Base-by-base conservation (phyloP, 2,888 invertebrate genomes). In the Sceliomorpha sp. region DNA sequence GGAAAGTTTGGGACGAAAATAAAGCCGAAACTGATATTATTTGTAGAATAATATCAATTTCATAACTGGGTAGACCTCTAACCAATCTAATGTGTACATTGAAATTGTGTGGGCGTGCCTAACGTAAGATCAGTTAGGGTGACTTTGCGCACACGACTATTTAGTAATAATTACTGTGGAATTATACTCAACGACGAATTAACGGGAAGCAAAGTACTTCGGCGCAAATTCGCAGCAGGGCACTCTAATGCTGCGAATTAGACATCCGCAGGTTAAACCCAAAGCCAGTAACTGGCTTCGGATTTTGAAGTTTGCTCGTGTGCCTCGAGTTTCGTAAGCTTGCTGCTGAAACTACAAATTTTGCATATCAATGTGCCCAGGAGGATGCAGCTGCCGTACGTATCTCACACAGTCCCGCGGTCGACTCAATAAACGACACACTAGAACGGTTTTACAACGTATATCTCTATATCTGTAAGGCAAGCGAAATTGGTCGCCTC, bases 311-410 rank as follows among this genome's bases (percentile, higher is more conserved):
- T 44, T 44, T 44, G 42, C 44, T 17, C 32, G 53, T 34, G 7
- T 31, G 31, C 40, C 17, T 10, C 9, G 56, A 56, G 45, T 56
- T 56, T 42, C 56, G 29, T 56, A 45, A 56, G 56, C 56, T 56
- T 56, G 45, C 45, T 20, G 39, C 20, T 31, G 44, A 47, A 58
- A 58, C 58, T 45, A 56, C 47, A 58, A 58, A 58, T 58, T 58
- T 58, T 58, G 58, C 58, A 58, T 58, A 58, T 58, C 58, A 58
- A 58, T 48, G 39, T 32, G 31, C 56, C 26, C 32, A 39, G 31
- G 31, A 14, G 12, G 13, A 26, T 12, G 42, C 44, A 44, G 44
- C 44, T 29, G 44, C 29, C 29, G 44, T 29, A 29, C 29, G 12
- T 42, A 37, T 14, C 31, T 29, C 44, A 15, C 12, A 13, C 29